Evolutionary conservation across 2,888 invertebrate species (phyloP).

Genomic region (Galerucella nymphaeae): DNA sequence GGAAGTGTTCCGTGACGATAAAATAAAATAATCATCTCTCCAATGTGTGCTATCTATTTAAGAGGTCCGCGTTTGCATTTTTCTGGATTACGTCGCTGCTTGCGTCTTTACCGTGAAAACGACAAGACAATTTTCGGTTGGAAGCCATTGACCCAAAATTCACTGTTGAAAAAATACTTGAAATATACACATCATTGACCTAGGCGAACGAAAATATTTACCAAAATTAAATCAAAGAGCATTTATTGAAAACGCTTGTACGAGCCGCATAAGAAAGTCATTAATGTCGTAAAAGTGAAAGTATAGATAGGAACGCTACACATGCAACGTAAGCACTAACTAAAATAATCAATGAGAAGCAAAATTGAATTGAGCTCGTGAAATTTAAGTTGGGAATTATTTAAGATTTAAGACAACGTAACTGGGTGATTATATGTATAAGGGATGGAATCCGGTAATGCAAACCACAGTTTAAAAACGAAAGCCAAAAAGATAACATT

Average conservation of each 20-base stretch:
- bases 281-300: background rate
- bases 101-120: constrained; percentile 9
- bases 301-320: background rate
- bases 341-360: constrained; percentile 1
- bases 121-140: background rate
- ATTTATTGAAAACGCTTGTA: background rate
- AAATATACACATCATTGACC: constrained; percentile 5
- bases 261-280: background rate
- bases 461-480: too few species aligned
- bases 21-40: background rate
- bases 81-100: background rate
- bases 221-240: constrained; percentile 7
- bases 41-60: background rate
- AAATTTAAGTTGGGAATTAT: background rate
- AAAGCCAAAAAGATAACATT: too few species aligned
- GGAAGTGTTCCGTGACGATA: background rate
- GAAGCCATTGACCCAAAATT: constrained; percentile 10
- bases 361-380: background rate
- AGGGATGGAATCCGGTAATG: too few species aligned
- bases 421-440: too few species aligned
- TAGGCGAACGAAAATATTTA: constrained; percentile 10
- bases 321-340: background rate
- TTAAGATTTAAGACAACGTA: background rate
- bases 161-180: constrained; percentile 5
- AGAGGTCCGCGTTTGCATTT: background rate